Evolutionary conservation across 2,113 vertebrate genomes (phyloP).

Genomic region (Alouatta palliata): DNA sequence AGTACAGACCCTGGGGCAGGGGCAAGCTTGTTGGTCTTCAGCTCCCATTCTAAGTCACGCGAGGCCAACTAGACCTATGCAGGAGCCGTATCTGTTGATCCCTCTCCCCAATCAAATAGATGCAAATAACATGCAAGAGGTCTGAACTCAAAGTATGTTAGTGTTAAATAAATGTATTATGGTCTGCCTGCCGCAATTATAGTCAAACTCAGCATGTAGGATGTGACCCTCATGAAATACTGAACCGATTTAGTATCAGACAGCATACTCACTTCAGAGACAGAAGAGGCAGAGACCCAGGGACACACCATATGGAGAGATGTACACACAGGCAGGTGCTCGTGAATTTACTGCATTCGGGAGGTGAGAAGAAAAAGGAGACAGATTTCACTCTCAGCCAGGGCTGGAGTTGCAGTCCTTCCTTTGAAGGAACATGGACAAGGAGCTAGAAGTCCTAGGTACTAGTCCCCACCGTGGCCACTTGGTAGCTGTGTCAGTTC

Average conservation of each 20-base stretch:
- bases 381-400: background rate
- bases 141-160: slow-evolving; percentile 53
- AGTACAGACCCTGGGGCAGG: background rate
- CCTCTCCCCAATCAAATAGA: background rate
- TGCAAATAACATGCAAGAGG: slow-evolving; percentile 70
- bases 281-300: background rate
- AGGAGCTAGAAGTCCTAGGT: background rate
- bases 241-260: slow-evolving; percentile 4
- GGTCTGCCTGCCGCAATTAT: slow-evolving; percentile 61
- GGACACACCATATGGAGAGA: background rate
- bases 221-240: slow-evolving; percentile 59
- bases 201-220: slow-evolving; percentile 54
- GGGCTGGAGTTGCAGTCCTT: background rate
- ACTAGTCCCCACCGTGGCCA: background rate
- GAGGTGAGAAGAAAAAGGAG: background rate
- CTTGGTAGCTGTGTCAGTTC: background rate
- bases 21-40: background rate
- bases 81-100: background rate
- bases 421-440: background rate
- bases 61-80: background rate
- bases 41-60: background rate
- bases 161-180: slow-evolving; percentile 63
- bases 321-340: background rate
- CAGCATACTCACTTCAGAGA: slow-evolving; percentile 16
- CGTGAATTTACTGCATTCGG: background rate